Conservation (phyloP, 2,113 vertebrate species). For the Periophthalmus modestus region DNA sequence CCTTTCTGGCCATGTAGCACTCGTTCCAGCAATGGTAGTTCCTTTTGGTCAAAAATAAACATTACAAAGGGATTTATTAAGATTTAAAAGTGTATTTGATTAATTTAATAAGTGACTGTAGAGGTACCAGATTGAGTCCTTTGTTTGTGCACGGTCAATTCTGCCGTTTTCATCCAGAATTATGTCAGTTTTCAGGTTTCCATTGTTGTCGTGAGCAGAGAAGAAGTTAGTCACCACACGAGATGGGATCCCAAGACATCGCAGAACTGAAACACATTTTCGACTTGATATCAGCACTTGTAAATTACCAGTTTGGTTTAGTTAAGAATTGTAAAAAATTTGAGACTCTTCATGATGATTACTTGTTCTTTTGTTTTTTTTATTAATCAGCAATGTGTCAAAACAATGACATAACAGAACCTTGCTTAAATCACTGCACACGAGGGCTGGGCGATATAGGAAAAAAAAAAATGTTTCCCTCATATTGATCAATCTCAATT, state of each 20-base stretch:
- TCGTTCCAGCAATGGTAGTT: conserved; percentile 99
- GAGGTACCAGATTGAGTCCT: conserved; percentile 88
- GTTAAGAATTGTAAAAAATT: too few relatives aligned
- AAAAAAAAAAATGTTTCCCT: too few relatives aligned
- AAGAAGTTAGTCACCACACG: conserved; percentile 90
- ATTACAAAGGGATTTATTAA: background rate
- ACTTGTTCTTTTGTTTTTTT: too few relatives aligned
- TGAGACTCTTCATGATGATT: too few relatives aligned
- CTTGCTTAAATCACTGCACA: too few relatives aligned
- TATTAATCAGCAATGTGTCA: too few relatives aligned
- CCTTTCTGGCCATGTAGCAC: conserved; percentile 92
- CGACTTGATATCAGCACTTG: too few relatives aligned
- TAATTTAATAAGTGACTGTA: background rate
- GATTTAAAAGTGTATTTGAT: background rate
- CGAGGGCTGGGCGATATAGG: too few relatives aligned
- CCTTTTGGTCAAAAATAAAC: conserved; percentile 68
- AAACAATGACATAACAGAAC: too few relatives aligned
- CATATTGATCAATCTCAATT: too few relatives aligned
- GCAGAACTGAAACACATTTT: conserved; percentile 79
- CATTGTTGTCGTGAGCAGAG: conserved; percentile 95
- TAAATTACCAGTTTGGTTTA: too few relatives aligned
- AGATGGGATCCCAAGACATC: conserved; percentile 90
- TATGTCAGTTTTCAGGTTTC: conserved; percentile 88
- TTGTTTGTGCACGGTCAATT: conserved; percentile 83
- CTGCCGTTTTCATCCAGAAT: conserved; percentile 86